A percentile compares a stretch with the other conserved stretches of the same genome.
Evolutionary conservation across 2,113 vertebrate genomes (phyloP).

Genomic region (Protobothrops flavoviridis): DNA sequence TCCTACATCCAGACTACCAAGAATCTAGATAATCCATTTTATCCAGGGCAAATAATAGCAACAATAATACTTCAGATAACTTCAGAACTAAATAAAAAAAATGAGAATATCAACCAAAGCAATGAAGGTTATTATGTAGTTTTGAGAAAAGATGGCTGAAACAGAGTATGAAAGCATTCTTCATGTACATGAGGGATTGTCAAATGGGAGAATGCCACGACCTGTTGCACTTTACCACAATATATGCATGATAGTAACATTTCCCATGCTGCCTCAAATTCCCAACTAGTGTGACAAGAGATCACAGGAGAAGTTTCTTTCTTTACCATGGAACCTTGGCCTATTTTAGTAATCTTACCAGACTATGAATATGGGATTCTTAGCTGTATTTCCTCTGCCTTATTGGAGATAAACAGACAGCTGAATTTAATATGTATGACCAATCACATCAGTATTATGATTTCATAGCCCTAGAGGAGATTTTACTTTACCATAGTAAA

Average conservation of each 20-base stretch:
- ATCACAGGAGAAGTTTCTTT: neutral
- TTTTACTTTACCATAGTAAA: neutral
- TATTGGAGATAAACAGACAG: neutral
- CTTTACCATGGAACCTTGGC: neutral
- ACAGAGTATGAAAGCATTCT: neutral
- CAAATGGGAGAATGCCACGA: neutral
- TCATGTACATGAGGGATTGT: neutral
- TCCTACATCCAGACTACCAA: neutral
- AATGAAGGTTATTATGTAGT: neutral
- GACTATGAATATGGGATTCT: neutral
- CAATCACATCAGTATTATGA: neutral
- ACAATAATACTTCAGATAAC: neutral
- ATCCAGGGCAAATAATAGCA: neutral
- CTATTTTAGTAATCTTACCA: neutral
- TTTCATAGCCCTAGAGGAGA: neutral
- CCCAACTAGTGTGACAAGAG: neutral
- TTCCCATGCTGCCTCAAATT: neutral
- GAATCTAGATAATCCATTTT: neutral
- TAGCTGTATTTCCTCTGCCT: neutral
- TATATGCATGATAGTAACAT: neutral
- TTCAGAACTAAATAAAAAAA: neutral
- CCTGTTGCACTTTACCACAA: neutral
- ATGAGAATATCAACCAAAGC: neutral
- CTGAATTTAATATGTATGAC: neutral
- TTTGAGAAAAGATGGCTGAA: neutral